A percentile compares a stretch with the other conserved stretches of the same genome.
Conservation (phyloP, 2,888 invertebrate genomes). For the Julus scandinavius region DNA sequence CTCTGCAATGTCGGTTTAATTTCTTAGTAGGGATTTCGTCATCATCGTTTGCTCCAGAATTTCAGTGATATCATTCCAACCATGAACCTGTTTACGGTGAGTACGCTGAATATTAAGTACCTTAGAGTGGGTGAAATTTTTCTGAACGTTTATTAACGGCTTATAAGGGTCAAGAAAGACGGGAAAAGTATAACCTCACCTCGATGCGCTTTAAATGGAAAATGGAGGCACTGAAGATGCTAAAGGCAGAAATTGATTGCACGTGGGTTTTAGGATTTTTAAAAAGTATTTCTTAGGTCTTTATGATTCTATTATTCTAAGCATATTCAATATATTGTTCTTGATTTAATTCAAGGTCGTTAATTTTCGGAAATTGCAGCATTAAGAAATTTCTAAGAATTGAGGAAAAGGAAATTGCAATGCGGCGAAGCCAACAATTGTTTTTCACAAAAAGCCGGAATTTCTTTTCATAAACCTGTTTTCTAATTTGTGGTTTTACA, state of each 20-base stretch:
- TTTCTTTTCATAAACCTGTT: too few species aligned
- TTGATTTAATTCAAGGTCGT: not conserved
- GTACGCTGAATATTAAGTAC: constrained; percentile 35
- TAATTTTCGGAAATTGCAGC: not conserved
- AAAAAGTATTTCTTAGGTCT: not conserved
- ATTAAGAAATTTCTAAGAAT: not conserved
- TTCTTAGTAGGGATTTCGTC: not conserved
- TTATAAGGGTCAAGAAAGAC: constrained; percentile 5
- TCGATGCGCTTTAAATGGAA: not conserved
- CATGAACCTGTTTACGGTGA: constrained; percentile 42
- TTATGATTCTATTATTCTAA: not conserved
- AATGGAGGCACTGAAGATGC: not conserved
- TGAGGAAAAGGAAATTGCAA: constrained; percentile 11
- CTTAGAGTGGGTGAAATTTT: not conserved
- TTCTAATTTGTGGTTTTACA: too few species aligned
- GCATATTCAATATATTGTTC: not conserved
- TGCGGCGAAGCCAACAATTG: not conserved
- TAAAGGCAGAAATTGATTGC: not conserved
- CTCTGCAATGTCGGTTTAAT: not conserved
- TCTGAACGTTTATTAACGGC: not conserved
- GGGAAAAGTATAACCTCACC: not conserved
- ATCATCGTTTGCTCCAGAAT: not conserved
- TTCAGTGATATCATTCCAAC: constrained; percentile 31
- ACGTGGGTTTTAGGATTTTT: not conserved
- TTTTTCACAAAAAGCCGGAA: too few species aligned